phyloP scores from a whole-genome alignment of 1,140 invertebrate genomes.

The Archivesica marissinica region DNA sequence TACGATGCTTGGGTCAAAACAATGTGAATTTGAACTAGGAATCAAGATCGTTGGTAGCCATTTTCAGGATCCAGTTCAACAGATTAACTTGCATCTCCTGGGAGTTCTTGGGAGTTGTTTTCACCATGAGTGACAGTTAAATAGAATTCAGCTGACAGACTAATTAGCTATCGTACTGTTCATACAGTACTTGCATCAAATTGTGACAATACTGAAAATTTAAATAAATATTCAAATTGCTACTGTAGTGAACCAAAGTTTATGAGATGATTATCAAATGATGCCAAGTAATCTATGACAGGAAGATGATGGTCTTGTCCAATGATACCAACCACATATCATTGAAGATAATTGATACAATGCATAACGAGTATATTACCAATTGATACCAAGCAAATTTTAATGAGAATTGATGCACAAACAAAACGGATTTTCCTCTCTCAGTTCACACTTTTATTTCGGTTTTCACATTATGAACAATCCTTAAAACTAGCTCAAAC shows the following conservation, averaged over 20 bases:
- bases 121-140: slow-evolving; percentile 40
- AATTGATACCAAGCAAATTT: too few relatives aligned
- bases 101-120: slow-evolving; percentile 14
- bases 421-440: too few relatives aligned
- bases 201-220: slow-evolving; percentile 34
- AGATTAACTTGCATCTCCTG: slow-evolving; percentile 17
- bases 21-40: slow-evolving; percentile 11
- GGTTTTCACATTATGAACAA: too few relatives aligned
- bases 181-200: not conserved
- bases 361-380: too few relatives aligned
- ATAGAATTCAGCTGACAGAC: slow-evolving; percentile 40
- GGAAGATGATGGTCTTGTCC: too few relatives aligned
- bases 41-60: not conserved
- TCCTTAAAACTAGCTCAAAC: too few relatives aligned
- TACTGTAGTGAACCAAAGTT: not conserved
- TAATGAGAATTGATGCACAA: too few relatives aligned
- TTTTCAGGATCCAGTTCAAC: not conserved
- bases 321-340: too few relatives aligned
- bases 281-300: not conserved
- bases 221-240: slow-evolving; percentile 52
- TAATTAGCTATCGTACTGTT: slow-evolving; percentile 30
- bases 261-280: slow-evolving; percentile 10
- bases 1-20: slow-evolving; percentile 21
- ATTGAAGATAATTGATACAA: too few relatives aligned
- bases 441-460: too few relatives aligned